Evolutionary conservation across 2,113 vertebrate species (phyloP).

Genomic region (Bubo scandiacus): DNA sequence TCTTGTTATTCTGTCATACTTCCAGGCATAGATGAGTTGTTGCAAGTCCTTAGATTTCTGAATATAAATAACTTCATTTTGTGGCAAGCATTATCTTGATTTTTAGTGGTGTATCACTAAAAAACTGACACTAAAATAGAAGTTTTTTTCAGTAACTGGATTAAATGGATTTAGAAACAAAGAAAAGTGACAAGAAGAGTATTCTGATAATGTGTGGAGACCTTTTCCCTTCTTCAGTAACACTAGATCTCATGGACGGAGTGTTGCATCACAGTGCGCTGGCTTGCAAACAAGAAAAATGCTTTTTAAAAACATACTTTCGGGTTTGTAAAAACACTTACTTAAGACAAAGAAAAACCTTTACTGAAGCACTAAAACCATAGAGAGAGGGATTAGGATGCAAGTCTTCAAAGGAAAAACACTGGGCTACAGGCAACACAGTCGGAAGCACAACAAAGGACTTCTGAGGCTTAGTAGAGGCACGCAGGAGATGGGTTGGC

Average conservation of each 20-base stretch:
- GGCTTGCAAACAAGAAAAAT: background rate
- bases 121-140: background rate
- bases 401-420: constrained; percentile 45
- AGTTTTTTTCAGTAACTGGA: background rate
- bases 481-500: constrained; percentile 34
- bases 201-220: background rate
- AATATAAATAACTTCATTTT: background rate
- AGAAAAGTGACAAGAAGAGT: background rate
- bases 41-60: background rate
- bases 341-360: constrained; percentile 19
- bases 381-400: background rate
- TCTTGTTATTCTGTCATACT: background rate
- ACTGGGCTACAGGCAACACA: background rate
- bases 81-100: background rate
- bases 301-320: background rate
- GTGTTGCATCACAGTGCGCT: background rate
- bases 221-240: constrained; percentile 2
- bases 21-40: background rate
- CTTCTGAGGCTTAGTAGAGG: constrained; percentile 33
- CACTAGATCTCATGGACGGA: background rate
- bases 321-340: background rate
- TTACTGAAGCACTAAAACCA: background rate
- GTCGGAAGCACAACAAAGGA: constrained; percentile 49
- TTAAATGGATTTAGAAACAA: background rate
- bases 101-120: constrained; percentile 6